Evolutionary conservation across 2,888 invertebrate species (phyloP).

Genomic region (Sisyra terminalis): DNA sequence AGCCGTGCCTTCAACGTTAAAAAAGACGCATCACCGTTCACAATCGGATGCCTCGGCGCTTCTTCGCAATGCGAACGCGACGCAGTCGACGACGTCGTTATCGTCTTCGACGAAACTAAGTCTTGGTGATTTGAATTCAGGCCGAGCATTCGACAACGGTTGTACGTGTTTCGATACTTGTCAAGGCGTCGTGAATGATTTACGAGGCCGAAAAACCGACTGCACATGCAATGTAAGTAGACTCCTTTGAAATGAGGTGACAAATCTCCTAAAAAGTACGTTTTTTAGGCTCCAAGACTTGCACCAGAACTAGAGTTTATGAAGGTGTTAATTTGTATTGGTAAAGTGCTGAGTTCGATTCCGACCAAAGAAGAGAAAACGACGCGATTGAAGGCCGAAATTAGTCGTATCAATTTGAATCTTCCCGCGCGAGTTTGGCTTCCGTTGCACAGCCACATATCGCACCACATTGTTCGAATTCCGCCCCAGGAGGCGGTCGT

Average conservation of each 20-base stretch:
- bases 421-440: conserved; percentile 97
- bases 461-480: conserved; percentile 91
- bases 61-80: conserved; percentile 22
- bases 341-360: conserved; percentile 63
- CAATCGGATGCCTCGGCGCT: conserved; percentile 68
- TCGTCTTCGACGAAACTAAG: conserved; percentile 40
- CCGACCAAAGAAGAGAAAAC: conserved; percentile 85
- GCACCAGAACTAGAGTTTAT: conserved; percentile 75
- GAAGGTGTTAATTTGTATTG: conserved; percentile 73
- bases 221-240: conserved; percentile 56
- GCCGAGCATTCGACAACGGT: conserved; percentile 92
- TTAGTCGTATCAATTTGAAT: conserved; percentile 88
- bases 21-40: conserved; percentile 72
- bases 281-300: conserved; percentile 56
- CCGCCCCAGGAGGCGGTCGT: conserved; percentile 96
- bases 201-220: conserved; percentile 57
- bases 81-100: conserved; percentile 15
- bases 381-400: conserved; percentile 79
- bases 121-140: conserved; percentile 83
- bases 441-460: conserved; percentile 67
- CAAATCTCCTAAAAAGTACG: conserved; percentile 10
- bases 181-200: conserved; percentile 58
- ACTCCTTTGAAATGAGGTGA: too few relatives aligned
- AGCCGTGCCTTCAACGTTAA: conserved; percentile 26
- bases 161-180: conserved; percentile 84